Evolutionary conservation across 2,113 vertebrate genomes (phyloP).

Genomic region (Pelecanoides urinatrix): DNA sequence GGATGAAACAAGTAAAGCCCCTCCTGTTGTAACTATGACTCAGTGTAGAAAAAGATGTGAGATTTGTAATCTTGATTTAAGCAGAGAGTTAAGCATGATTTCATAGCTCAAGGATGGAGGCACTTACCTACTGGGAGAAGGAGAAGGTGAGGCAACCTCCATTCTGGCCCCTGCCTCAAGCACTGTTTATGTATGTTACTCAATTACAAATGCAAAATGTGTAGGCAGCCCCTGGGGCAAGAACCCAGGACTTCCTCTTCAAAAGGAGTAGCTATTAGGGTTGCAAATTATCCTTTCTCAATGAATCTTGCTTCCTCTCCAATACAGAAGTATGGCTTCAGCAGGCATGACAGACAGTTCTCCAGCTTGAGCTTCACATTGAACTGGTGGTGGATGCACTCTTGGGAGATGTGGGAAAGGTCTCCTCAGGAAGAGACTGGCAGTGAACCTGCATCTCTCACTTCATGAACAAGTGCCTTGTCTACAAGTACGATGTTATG

Average conservation of each 20-base stretch:
- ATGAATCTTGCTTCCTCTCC: slow-evolving; percentile 1
- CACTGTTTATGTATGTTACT: slow-evolving; percentile 16
- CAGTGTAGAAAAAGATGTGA: not conserved
- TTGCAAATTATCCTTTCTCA: slow-evolving; percentile 47
- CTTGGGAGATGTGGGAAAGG: not conserved
- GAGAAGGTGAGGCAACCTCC: not conserved
- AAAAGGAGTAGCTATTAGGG: slow-evolving; percentile 29
- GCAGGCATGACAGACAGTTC: not conserved
- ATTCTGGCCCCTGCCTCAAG: slow-evolving; percentile 28
- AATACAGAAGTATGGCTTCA: not conserved
- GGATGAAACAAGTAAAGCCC: not conserved
- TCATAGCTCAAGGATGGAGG: slow-evolving; percentile 24
- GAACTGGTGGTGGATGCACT: not conserved
- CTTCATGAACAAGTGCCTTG: not conserved
- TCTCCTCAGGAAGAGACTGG: not conserved
- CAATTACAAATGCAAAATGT: slow-evolving; percentile 47
- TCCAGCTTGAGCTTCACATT: not conserved
- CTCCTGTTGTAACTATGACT: not conserved
- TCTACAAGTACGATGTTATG: not conserved
- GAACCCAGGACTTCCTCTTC: slow-evolving; percentile 40
- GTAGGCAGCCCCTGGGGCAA: slow-evolving; percentile 42
- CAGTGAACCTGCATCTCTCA: not conserved
- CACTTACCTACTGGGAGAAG: not conserved
- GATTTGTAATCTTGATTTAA: slow-evolving; percentile 10
- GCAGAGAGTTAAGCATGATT: not conserved